Evolutionary conservation across 2,113 vertebrate genomes (phyloP), one percentile per base, ranked within the genome.

Genomic region (Ascaphus truei): DNA sequence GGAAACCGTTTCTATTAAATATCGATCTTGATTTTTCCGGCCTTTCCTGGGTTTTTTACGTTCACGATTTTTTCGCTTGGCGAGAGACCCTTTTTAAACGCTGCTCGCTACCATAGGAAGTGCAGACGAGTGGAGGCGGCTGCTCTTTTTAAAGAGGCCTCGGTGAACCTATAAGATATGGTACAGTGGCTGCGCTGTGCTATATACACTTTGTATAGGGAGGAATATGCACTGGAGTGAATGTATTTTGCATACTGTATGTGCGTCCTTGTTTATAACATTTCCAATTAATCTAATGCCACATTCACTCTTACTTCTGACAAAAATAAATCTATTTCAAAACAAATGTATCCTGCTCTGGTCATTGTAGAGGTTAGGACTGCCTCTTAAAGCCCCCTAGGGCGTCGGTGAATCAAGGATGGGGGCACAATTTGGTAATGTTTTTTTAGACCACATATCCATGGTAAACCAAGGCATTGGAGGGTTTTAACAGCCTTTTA

Each of bases 221-320:
- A n/a, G n/a, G n/a, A n/a, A n/a, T n/a, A n/a, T n/a, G n/a, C n/a
- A n/a, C n/a, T 71, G 57, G 56, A 60, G 67, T 52, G 67, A 61
- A 71, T 71, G 67, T 71, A 71, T 71, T 68, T 71, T 71, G 57
- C 67, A 52, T 61, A 39, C 45, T 51, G 67, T 69, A 60, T 30
- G 56, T n/a, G n/a, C n/a, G n/a, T 69, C 57, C 67, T 34, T 58
- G 47, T 61, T 61, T 52, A 60, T 50, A 61, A 61, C 56, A 60
- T 69, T 69, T 71, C 31, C 45, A n/a, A 29, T 61, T 60, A 30
- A 31, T 61, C 61, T 29, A 25, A 71, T 51, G 31, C 20, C 43
- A 22, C 57, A 34, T 39, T 61, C 16, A 48, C 67, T 60, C 56
- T 69, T 36, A 69, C 41, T 61, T 47, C 60, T 61, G 18, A 41